Percentiles rank a stretch among this genome's conserved stretches.
phyloP scores from a whole-genome alignment of 2,797 vertebrate genomes.

The Neosilurus mollespiculum region DNA sequence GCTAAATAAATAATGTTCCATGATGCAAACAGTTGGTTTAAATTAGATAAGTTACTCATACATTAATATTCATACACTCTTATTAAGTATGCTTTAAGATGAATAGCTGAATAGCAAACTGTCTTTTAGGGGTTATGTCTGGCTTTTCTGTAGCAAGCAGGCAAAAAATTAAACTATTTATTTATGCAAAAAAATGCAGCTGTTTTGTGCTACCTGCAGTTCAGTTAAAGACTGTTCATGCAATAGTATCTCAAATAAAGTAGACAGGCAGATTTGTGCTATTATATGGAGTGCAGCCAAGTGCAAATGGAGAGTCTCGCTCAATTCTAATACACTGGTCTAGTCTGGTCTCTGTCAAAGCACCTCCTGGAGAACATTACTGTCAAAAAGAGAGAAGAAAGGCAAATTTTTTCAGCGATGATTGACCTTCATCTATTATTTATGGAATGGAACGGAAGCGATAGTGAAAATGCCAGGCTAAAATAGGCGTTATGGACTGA shows the following conservation, averaged over 20 bases:
- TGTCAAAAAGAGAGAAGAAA: constrained; percentile 21
- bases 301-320: constrained; percentile 12
- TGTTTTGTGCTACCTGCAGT: background rate
- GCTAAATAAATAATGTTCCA: background rate
- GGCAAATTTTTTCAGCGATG: constrained; percentile 15
- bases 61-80: background rate
- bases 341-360: constrained; percentile 27
- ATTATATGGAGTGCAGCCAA: constrained; percentile 13
- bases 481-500: constrained; percentile 30
- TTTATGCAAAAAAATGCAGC: background rate
- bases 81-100: background rate
- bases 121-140: background rate
- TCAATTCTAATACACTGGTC: constrained; percentile 1
- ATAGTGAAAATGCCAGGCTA: constrained; percentile 42
- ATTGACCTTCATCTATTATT: constrained; percentile 36
- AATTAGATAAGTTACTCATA: background rate
- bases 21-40: background rate
- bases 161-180: background rate
- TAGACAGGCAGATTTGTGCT: background rate
- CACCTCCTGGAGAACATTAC: constrained; percentile 10
- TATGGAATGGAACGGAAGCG: constrained; percentile 15
- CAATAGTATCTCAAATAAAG: background rate
- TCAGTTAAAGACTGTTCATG: background rate
- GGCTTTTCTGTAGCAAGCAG: background rate
- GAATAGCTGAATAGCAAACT: background rate